Evolutionary conservation across 2,797 vertebrate species (phyloP), one percentile per base, ranked within the genome.

Genomic region (Oceanodroma leucorhoa): DNA sequence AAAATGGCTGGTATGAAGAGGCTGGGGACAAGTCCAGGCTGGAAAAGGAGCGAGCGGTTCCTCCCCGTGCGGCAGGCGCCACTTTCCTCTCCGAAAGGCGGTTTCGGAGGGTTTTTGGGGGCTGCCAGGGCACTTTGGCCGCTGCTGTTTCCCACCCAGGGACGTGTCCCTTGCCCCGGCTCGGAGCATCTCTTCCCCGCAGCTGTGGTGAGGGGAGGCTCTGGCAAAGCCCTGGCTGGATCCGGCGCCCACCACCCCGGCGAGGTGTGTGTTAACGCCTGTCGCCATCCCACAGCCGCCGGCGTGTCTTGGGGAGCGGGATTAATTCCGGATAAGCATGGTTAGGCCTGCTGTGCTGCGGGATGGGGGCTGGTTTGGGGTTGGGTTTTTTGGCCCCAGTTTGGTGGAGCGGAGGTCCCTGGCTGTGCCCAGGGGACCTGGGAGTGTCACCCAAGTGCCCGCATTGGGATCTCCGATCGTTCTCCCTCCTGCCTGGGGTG

Each of bases 1-100:
- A 96, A 96, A 96, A 92, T 85, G 82, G 84, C 84, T 96, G 95
- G 95, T 89, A 96, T 96, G 95, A 94, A 58, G 82, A 89, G 51
- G 38, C 75, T 83, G 88, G 76, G 93, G 91, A 95, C 96, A 96
- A 95, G 96, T 77, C 87, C 79, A 40, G 95, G 82, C 96, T 94
- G 77, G 95, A 96, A 94, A 87, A 89, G 34, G 45, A 65, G 77
- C 2, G 50, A 90, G 40, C 13, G 3, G 72, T 83, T 93, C 65
- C 45, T 93, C 64, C 60, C 43, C 0, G 12, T 0, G 2, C 3
- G 7, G 86, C 86, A 85, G 69, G 40, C 29, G 0, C 80, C 2
- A 2, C 55, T 93, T 66, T 41, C 12, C n/a, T 76, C 45, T 75
- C 53, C 1, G 4, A 72, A 72, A 50, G 78, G 58, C 0, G 1